Base-by-base conservation (phyloP, 2,888 invertebrate species). In the Epinotia brunnichana region DNA sequence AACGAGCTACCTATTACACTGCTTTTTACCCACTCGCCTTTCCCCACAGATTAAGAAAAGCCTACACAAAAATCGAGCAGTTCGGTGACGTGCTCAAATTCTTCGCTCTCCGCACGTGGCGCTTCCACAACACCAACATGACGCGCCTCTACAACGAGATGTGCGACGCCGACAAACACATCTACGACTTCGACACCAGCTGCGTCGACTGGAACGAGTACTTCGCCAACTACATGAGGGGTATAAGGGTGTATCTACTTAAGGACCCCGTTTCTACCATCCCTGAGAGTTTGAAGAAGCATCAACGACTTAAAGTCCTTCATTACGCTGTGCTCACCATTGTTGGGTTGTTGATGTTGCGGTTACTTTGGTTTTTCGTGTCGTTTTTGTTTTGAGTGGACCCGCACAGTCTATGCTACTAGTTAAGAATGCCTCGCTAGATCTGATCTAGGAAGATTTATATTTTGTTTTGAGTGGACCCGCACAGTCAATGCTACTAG, bases 51-150 rank as follows among this genome's bases (percentile, higher is more conserved):
- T 93, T 97, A 89, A 94, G 95, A 74, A 95, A 95, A 82, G 94
- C 96, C 0, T 97, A 97, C 86, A 94, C 93, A 76, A 96, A 96
- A 85, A 95, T 97, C 74, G 95, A 96, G 79, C 95, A 95, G 83
- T 96, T 97, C 80, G 94, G 95, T 74, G 94, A 94, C 19, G 95
- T 95, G 0, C 91, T 97, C 61, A 94, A 95, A 0, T 97, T 96
- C 84, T 97, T 97, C 86, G 95, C 96, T 2, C 94, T 94, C 0
- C 91, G 95, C 57, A 94, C 96, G 69, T 97, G 97, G 97, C 93
- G 91, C 48, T 96, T 96, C 78, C 84, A 91, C n/a, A 95, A 95
- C 74, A 86, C 89, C 0, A 95, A 95, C 77, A 89, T 94, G 0
- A 90, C 94, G 53, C 85, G 85, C 0, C 83, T 97, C 0, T 90